Base-by-base conservation (phyloP, 30 jellyfish, hydroid and myxozoan species). In the Aurelia coerulea region DNA sequence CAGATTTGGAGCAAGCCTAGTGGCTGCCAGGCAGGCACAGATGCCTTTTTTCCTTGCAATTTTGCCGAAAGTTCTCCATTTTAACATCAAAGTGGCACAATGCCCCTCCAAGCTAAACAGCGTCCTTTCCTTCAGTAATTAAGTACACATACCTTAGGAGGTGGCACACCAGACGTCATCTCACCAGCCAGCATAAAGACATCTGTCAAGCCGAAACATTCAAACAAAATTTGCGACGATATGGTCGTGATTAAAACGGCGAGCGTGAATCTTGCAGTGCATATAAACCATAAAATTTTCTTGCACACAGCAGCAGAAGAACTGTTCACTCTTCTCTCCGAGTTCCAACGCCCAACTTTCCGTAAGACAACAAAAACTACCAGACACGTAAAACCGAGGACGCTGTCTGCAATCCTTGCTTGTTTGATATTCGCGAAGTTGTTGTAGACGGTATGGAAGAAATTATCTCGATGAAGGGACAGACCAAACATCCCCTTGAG, bases 401-500 rank as follows among this genome's bases (percentile, higher is more conserved):
- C 76, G 41, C 84, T 73, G 59, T 87, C 96, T 10, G 85, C 96
- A 2, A 87, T 66, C 19, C 77, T 76, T 16, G 96, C 96, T 1
- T 87, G 89, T 18, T 77, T 67, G 35, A 87, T 10, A 65, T 87
- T 77, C 15, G 88, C 69, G 53, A 87, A 87, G 53, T 74, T 74
- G 70, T 68, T 78, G 65, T 87, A 78, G 62, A 87, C 34, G 3
- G 96, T 87, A 29, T 87, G 86, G 75, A 87, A 68, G 81, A 87
- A 87, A 65, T 54, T 17, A 19, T 33, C 90, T 18, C 90, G 90
- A 15, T 90, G 90, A 5, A 87, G 15, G 58, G 88, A 64, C n/a
- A 87, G 67, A 13, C 97, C 97, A 65, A 90, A 74, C 90, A 81
- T 64, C n/a, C 94, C 93, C 53, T 83, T 83, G 5, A 90, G 75